These are phyloP conservation scores for Sylvilagus floridanus DNA, from an alignment of 2,797 vertebrate genomes.

Conservation along the genomic window DNA sequence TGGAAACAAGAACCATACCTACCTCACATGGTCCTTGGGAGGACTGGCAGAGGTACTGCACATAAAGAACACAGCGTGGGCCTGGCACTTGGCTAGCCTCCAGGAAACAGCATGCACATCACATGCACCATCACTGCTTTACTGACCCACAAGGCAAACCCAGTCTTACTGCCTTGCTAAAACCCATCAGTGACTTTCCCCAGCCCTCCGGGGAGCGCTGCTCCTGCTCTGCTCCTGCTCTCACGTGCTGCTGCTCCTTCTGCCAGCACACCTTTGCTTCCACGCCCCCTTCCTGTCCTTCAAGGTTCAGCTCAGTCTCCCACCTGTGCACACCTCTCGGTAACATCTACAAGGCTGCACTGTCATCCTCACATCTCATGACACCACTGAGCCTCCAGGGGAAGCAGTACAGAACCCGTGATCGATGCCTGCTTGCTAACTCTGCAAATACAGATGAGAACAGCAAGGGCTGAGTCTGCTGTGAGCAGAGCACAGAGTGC, in stretches of 20 bases:
- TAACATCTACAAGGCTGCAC: not conserved
- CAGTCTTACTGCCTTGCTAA: not conserved
- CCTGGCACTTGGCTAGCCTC: not conserved
- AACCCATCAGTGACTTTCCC: not conserved
- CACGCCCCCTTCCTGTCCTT: not conserved
- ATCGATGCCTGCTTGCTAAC: not conserved
- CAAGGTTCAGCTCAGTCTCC: not conserved
- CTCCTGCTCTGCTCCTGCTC: not conserved
- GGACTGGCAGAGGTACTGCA: not conserved
- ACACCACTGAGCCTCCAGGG: not conserved
- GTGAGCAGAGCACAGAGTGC: not conserved
- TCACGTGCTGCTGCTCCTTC: not conserved
- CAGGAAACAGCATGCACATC: not conserved
- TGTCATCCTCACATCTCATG: not conserved
- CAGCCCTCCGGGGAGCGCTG: not conserved
- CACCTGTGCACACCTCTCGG: not conserved
- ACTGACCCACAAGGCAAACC: constrained; percentile 24
- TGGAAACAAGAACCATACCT: not conserved
- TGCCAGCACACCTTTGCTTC: not conserved
- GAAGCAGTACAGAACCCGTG: not conserved
- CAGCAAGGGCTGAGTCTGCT: not conserved
- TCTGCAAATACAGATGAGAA: not conserved
- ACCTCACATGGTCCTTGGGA: not conserved
- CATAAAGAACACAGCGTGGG: not conserved
- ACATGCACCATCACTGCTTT: not conserved